A percentile compares a stretch with the other conserved stretches of the same genome.
Evolutionary conservation across 2,113 vertebrate species (phyloP).

Genomic region (Petromus typicus): DNA sequence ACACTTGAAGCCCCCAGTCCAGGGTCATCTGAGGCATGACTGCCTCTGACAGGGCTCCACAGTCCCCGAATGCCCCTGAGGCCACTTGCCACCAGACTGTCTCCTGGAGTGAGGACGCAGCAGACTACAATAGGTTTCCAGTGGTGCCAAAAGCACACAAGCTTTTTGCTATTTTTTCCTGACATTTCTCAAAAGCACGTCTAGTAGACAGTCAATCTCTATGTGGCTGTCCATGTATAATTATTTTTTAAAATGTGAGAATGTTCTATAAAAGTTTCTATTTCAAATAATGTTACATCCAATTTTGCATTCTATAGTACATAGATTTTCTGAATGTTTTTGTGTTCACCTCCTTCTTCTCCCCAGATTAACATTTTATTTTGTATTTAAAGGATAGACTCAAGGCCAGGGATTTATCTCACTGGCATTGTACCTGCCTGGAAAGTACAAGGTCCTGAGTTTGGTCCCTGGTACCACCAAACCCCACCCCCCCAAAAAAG

Average conservation of each 20-base stretch:
- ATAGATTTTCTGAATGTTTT: neutral
- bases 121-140: accelerated
- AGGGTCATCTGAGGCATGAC: neutral
- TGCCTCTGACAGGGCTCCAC: accelerated
- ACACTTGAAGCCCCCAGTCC: neutral
- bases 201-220: neutral
- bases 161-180: neutral
- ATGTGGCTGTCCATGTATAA: neutral
- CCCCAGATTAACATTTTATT: neutral
- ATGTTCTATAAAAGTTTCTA: constrained; percentile 25
- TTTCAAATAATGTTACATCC: neutral
- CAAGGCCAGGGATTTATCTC: neutral
- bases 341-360: neutral
- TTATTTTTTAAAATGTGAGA: neutral
- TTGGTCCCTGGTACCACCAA: no score
- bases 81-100: neutral
- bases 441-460: no score
- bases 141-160: neutral
- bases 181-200: neutral
- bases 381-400: neutral
- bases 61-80: neutral
- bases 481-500: neutral
- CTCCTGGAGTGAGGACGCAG: neutral
- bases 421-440: no score
- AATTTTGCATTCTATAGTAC: neutral